Evolutionary conservation across 2,888 invertebrate species (phyloP).

Genomic region (Ecdyonurus torrentis): DNA sequence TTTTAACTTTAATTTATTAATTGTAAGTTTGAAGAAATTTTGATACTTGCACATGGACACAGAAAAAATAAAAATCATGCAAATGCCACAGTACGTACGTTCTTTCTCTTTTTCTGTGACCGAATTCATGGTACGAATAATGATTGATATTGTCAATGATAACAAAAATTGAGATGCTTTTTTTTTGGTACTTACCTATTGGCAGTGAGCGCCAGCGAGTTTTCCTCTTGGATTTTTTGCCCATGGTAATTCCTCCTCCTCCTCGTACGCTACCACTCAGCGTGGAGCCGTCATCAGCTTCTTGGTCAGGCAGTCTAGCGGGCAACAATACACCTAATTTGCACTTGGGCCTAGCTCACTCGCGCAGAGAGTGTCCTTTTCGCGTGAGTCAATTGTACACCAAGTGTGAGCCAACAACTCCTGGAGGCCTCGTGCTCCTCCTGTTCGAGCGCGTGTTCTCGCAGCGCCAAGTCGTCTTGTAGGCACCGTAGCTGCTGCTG

Average conservation of each 20-base stretch:
- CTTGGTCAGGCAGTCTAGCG: too few species aligned
- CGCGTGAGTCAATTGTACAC: not conserved
- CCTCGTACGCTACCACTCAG: not conserved
- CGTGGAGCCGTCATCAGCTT: not conserved
- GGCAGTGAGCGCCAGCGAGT: not conserved
- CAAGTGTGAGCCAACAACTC: not conserved
- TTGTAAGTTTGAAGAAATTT: too few species aligned
- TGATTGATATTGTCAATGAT: too few species aligned
- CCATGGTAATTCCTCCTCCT: not conserved
- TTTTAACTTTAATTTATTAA: too few species aligned
- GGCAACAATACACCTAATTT: too few species aligned
- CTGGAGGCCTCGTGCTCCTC: not conserved
- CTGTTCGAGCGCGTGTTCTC: too few species aligned
- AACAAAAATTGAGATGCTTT: too few species aligned
- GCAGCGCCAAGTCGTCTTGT: not conserved
- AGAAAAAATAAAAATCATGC: too few species aligned
- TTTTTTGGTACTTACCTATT: not conserved
- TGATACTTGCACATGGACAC: too few species aligned
- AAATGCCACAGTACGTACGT: too few species aligned
- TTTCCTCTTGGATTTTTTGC: slow-evolving; percentile 1
- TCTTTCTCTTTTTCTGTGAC: too few species aligned
- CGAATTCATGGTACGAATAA: too few species aligned
- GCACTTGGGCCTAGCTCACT: not conserved
- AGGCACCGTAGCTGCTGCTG: not conserved
- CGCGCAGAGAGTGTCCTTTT: not conserved